Base-by-base conservation (phyloP, 1,140 invertebrate genomes). In the Philopotamus ludificatus region DNA sequence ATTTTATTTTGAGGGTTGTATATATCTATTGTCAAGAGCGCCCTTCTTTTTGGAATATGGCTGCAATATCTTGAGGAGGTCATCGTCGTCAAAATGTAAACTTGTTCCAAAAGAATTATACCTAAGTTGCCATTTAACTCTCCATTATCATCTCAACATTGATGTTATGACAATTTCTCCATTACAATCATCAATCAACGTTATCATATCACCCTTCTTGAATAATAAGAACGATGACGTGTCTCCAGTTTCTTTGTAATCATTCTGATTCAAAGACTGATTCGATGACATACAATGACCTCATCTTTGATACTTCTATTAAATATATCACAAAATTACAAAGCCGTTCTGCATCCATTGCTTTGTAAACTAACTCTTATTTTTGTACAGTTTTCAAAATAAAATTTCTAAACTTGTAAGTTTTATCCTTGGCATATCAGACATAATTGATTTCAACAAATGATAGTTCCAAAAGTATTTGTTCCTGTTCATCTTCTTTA, bases 361-460 rank as follows among this genome's bases (percentile, higher is more conserved):
- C 92, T 72, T 93, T 90, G 73, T 97, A 96, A 3, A 90, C 87
- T 74, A 93, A 95, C 76, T 96, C 92, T 78, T 96, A 92, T 61
- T 90, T 87, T 71, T 92, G 86, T 34, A 95, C 85, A 2, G 93
- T 95, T 55, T 84, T 84, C 23, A 97, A 76, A 3, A 87, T 90
- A 66, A 96, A 86, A 72, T 84, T 86, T 62, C 87, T 85, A 3
- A 86, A 74, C 70, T 76, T 76, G 3, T 79, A 77, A 21, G 77
- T 72, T 70, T 77, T 74, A 66, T 76, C 78, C 68, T 76, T 75
- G 72, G 87, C 84, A 69, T 83, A 86, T 2, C 85, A 83, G 3
- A 94, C 88, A 58, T 87, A 86, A 8, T 86, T 87, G 15, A 95
- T 87, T 81, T 96, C 93, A 10, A 90, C 85, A 79, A 91, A 97